phyloP scores from a whole-genome alignment of 2,113 vertebrate species.

The Trematomus loennbergii region DNA sequence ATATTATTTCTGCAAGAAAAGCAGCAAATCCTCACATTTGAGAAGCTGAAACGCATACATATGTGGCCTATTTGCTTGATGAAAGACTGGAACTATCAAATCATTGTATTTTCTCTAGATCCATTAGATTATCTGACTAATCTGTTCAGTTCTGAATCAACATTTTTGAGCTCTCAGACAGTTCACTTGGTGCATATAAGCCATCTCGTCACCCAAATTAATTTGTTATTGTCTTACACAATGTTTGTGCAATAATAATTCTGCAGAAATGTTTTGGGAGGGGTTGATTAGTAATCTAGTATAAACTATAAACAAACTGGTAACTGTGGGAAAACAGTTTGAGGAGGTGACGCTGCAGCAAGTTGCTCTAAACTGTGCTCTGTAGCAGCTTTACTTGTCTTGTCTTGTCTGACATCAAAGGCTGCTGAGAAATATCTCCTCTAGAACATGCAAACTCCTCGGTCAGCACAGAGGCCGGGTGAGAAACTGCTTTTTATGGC shows the following conservation, averaged over 20 bases:
- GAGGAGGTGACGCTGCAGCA: constrained; percentile 25
- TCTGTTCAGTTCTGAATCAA: background rate
- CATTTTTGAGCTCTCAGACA: background rate
- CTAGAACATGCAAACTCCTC: constrained; percentile 62
- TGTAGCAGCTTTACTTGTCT: constrained; percentile 58
- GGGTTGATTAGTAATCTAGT: background rate
- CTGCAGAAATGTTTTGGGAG: background rate
- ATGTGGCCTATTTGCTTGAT: background rate
- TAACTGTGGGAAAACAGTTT: constrained; percentile 33
- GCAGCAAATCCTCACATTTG: background rate
- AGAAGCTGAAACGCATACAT: background rate
- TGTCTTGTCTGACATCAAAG: constrained; percentile 76
- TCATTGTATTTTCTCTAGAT: background rate
- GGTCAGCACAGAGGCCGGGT: constrained; percentile 30
- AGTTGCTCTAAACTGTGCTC: constrained; percentile 59
- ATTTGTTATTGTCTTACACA: background rate
- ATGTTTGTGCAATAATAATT: constrained; percentile 7
- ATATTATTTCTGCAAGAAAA: background rate
- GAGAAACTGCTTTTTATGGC: constrained; percentile 54
- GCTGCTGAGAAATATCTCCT: constrained; percentile 56
- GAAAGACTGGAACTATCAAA: background rate
- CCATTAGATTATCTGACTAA: background rate
- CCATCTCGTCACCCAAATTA: background rate
- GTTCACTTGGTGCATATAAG: background rate
- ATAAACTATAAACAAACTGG: background rate